Conservation (phyloP, 1,140 invertebrate genomes). For the Babylonia areolata region DNA sequence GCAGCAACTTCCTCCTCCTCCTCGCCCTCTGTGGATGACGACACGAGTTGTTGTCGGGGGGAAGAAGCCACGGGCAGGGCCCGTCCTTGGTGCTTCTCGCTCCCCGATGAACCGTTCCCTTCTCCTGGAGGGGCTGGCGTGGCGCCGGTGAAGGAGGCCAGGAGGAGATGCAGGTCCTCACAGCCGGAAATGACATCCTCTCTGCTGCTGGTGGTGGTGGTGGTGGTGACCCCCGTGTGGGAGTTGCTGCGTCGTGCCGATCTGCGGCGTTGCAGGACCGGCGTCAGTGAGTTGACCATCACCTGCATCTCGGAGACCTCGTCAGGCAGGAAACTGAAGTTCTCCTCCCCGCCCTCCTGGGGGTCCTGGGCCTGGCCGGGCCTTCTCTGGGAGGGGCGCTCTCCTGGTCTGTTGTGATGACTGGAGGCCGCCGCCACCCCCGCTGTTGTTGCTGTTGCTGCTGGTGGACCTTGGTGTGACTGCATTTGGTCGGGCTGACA, state of each 20-base stretch:
- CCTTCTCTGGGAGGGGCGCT: not conserved
- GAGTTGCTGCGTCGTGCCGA: conserved; percentile 1
- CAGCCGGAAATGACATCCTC: not conserved
- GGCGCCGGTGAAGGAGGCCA: not conserved
- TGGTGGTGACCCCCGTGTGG: not conserved
- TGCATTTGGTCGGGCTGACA: not conserved
- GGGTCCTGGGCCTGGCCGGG: not conserved
- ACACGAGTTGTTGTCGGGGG: no score
- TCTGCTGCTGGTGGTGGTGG: not conserved
- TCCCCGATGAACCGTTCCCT: no score
- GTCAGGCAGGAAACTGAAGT: conserved; percentile 41
- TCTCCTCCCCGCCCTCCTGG: not conserved
- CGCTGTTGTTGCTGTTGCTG: not conserved
- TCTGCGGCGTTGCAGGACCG: conserved; percentile 58
- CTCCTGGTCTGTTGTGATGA: not conserved
- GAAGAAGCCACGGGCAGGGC: not conserved
- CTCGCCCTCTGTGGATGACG: not conserved
- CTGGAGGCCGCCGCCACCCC: no score
- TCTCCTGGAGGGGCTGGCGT: not conserved
- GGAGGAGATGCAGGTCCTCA: not conserved
- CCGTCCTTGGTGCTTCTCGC: not conserved
- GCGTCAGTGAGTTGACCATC: conserved; percentile 66
- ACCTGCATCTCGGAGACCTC: conserved; percentile 65
- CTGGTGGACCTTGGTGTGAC: not conserved
- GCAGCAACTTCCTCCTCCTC: not conserved